Conservation (phyloP, 2,113 vertebrate genomes). For the Phoxinus phoxinus region DNA sequence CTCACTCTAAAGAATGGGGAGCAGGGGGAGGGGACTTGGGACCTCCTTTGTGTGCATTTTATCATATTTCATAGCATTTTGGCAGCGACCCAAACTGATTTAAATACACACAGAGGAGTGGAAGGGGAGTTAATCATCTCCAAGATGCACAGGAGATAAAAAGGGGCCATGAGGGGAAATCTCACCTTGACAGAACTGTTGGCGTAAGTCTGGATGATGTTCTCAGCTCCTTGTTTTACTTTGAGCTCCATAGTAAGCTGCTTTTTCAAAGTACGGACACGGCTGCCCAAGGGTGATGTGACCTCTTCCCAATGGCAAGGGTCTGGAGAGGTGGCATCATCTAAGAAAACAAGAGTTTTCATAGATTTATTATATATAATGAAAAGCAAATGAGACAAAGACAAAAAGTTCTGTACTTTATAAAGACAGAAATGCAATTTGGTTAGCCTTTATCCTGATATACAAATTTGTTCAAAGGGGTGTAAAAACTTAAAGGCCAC, state of each 20-base stretch:
- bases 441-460: too few species aligned
- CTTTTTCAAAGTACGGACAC: conserved; percentile 84
- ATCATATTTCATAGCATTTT: conserved; percentile 18
- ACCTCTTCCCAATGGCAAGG: conserved; percentile 78
- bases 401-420: not conserved
- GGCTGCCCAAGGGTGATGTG: conserved; percentile 73
- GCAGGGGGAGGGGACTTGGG: not conserved
- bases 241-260: conserved; percentile 94
- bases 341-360: conserved; percentile 44
- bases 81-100: not conserved
- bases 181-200: conserved; percentile 84
- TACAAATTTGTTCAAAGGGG: too few species aligned
- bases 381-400: not conserved
- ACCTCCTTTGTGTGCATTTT: not conserved
- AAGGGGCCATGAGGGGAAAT: not conserved
- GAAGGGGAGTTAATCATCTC: not conserved
- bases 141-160: not conserved
- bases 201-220: conserved; percentile 90
- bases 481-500: too few species aligned
- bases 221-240: conserved; percentile 95
- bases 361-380: not conserved
- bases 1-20: not conserved
- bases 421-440: not conserved
- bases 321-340: conserved; percentile 72
- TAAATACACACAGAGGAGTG: not conserved